These are phyloP conservation scores for Lagorchestes hirsutus DNA, from an alignment of 2,797 vertebrate species.

Conservation along the genomic window DNA sequence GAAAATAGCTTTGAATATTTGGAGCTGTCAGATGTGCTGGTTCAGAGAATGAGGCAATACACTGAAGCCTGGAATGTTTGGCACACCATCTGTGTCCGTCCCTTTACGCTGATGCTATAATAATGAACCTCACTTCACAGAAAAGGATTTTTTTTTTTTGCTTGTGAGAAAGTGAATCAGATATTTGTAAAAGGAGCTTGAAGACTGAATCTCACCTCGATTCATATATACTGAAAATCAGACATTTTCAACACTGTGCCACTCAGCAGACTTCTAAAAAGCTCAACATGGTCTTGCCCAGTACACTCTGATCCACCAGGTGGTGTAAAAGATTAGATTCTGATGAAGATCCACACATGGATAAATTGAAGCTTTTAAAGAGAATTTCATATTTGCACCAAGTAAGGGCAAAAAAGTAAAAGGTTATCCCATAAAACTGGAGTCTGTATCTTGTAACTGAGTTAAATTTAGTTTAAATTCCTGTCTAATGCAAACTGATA, in stretches of 20 bases:
- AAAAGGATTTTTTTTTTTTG: background rate
- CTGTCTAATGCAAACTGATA: constrained; percentile 50
- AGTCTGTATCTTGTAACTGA: constrained; percentile 55
- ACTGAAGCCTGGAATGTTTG: constrained; percentile 62
- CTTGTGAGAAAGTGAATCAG: constrained; percentile 6
- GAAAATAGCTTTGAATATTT: background rate
- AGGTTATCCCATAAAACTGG: constrained; percentile 41
- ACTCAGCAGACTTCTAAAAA: constrained; percentile 72
- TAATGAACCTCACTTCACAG: background rate
- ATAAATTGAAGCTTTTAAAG: constrained; percentile 59
- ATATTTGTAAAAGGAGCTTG: constrained; percentile 23
- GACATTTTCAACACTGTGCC: constrained; percentile 72
- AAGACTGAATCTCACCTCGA: background rate
- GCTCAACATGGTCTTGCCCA: constrained; percentile 59
- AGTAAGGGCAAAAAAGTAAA: constrained; percentile 48
- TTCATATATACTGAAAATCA: constrained; percentile 52
- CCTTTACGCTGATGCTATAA: constrained; percentile 9
- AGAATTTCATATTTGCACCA: constrained; percentile 47
- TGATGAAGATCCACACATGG: background rate
- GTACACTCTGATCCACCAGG: constrained; percentile 71
- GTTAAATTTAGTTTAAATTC: constrained; percentile 54
- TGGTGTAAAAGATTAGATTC: constrained; percentile 54
- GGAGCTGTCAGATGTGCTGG: constrained; percentile 64
- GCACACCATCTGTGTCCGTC: constrained; percentile 46
- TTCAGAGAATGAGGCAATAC: constrained; percentile 66